Conservation (phyloP, 2,113 vertebrate genomes). For the Alligator mississippiensis region DNA sequence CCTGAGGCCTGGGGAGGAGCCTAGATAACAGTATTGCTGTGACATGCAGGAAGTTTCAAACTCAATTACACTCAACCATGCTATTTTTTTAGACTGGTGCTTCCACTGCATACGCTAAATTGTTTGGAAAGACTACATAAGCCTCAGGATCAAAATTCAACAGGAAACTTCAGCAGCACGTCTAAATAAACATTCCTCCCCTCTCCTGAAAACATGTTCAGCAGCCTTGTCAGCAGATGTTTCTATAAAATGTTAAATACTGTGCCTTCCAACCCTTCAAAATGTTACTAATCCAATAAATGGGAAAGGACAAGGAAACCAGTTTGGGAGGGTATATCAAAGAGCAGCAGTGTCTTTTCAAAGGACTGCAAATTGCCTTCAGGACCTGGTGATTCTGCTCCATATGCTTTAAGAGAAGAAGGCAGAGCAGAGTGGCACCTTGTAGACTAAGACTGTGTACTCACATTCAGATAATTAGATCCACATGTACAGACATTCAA, state of each 20-base stretch:
- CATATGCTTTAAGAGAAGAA: neutral
- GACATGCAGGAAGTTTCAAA: constrained; percentile 25
- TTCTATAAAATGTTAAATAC: constrained; percentile 73
- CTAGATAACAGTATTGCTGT: neutral
- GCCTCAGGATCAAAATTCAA: constrained; percentile 67
- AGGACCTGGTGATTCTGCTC: neutral
- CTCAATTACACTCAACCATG: constrained; percentile 45
- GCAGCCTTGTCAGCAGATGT: constrained; percentile 67
- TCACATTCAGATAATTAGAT: too few relatives aligned
- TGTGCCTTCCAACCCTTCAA: constrained; percentile 44
- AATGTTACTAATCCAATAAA: constrained; percentile 49
- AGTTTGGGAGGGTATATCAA: neutral
- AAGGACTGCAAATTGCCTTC: too few relatives aligned
- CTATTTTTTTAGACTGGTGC: constrained; percentile 3
- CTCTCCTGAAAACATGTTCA: constrained; percentile 54
- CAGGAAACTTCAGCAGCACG: constrained; percentile 55
- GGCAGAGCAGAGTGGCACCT: too few relatives aligned
- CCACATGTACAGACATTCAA: too few relatives aligned
- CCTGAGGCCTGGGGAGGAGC: neutral
- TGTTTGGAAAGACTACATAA: constrained; percentile 69
- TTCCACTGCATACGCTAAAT: constrained; percentile 59
- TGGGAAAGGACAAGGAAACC: constrained; percentile 7
- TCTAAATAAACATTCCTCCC: constrained; percentile 68
- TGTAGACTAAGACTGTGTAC: too few relatives aligned
- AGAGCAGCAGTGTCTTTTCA: neutral